Base-by-base conservation (phyloP, 1,140 invertebrate species). In the Wiebesia pumilae region DNA sequence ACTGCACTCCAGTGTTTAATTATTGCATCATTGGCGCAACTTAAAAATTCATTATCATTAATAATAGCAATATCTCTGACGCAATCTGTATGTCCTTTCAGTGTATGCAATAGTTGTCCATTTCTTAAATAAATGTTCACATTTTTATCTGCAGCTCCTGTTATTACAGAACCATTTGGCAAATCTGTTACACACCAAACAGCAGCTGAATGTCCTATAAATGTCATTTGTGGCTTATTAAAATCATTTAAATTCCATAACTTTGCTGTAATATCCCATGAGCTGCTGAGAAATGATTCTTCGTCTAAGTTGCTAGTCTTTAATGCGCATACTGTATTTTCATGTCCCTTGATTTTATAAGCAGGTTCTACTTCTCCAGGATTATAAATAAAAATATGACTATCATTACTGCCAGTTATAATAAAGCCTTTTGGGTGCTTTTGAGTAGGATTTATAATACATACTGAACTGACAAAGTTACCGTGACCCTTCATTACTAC, bases 101-200 rank as follows among this genome's bases (percentile, higher is more conserved):
- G 88, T 81, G 91, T 93, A 6, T 93, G 94, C 38, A 95, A 91
- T 79, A 94, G 87, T 54, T 92, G 91, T 21, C 95, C 95, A 90
- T 95, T 93, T 33, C 93, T 94, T 83, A 95, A 95, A 98, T 98
- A 99, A 19, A 98, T 90, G 89, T 96, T 96, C 77, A 99, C 97
- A 24, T 95, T 96, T 93, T 98, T 98, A 93, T 99, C 99, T 35
- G 98, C 99, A 3, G 97, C 97, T 19, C 96, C 98, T 33, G 98
- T 98, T 0, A 98, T 94, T 90, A 98, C 96, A 62, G 94, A 93
- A 3, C 94, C 92, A 89, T 95, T 94, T 3, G 92, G 88, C 1
- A 97, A 90, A 83, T 96, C 96, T 38, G 96, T 94, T 0, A 97
- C 96, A 69, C 96, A 95, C 98, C 98, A 99, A 24, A 99, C 97